Evolutionary conservation across 2,797 vertebrate species (phyloP).

Genomic region (Leuciscus waleckii): DNA sequence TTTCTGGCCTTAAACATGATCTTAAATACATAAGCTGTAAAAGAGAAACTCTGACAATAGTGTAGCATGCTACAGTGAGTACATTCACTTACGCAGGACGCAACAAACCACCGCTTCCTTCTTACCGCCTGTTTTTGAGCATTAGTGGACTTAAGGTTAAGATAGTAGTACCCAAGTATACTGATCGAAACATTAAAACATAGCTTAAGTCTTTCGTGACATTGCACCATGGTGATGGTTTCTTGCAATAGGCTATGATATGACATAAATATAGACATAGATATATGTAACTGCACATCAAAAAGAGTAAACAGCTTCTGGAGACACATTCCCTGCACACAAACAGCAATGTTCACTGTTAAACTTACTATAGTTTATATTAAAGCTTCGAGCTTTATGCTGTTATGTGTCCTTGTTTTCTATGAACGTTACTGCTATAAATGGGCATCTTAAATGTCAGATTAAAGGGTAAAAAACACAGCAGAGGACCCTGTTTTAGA

Average conservation of each 20-base stretch:
- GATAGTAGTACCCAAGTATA: conserved; percentile 27
- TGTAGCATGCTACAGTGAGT: conserved; percentile 79
- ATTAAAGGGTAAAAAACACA: background rate
- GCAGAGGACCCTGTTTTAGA: conserved; percentile 18
- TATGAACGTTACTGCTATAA: background rate
- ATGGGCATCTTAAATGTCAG: background rate
- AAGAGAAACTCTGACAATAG: conserved; percentile 66
- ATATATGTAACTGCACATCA: conserved; percentile 45
- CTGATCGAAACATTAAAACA: background rate
- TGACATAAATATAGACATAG: conserved; percentile 39
- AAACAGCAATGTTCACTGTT: conserved; percentile 30
- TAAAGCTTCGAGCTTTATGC: conserved; percentile 11
- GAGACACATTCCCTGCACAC: conserved; percentile 35
- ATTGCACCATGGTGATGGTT: conserved; percentile 48
- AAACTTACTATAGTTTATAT: conserved; percentile 38
- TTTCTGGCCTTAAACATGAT: conserved; percentile 58
- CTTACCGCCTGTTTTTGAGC: conserved; percentile 2
- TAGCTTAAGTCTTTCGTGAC: conserved; percentile 34
- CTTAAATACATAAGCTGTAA: conserved; percentile 76
- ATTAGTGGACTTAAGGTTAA: conserved; percentile 10
- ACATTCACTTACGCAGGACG: conserved; percentile 72
- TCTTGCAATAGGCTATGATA: conserved; percentile 41
- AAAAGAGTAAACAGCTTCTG: conserved; percentile 44
- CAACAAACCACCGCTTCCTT: conserved; percentile 52
- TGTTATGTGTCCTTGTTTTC: background rate